Base-by-base conservation (phyloP, 1,140 invertebrate species). In the Aphaenogaster rudis region DNA sequence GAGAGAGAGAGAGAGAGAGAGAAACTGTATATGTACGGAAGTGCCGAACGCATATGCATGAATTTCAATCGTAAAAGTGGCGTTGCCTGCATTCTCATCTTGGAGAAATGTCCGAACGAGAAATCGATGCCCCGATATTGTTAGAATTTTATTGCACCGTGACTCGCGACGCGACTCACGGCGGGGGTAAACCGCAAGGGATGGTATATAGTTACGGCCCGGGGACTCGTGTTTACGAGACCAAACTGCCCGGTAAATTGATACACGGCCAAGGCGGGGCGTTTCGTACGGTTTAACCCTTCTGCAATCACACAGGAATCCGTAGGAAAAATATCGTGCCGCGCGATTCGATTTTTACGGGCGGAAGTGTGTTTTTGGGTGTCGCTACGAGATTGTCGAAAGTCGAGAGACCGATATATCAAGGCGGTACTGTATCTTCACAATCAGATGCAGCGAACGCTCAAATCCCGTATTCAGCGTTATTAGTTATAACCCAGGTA, bases 131-230 rank as follows among this genome's bases (percentile, higher is more conserved):
- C 48, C 39, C 72, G 81, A 90, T 90, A 85, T 87, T 81, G 89
- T 88, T 90, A 57, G 89, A 86, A 90, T 90, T 90, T 90, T 90
- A 90, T 90, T 89, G 89, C 89, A 50, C 74, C 78, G 85, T 64
- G 88, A 90, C 86, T 79, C 88, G 89, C 74, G 76, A 69, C 45
- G 77, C 61, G 61, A 80, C 61, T 50, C 61, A 39, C 21, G 78
- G 39, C 79, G 67, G 54, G 67, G 77, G 36, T 85, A 89, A 28
- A 89, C 86, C 88, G 86, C 80, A 76, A 66, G 61, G 74, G 74
- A 87, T 80, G 21, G 74, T 84, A 57, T 72, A 77, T 50, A 87
- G 88, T 82, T 89, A 89, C 71, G 88, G 66, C 45, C 39, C 45
- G 72, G 67, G 61, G 72, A 72, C 82, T 67, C 76, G 88, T 90